Conservation (phyloP, 2,888 invertebrate species). For the Chrysomela aeneicollis region DNA sequence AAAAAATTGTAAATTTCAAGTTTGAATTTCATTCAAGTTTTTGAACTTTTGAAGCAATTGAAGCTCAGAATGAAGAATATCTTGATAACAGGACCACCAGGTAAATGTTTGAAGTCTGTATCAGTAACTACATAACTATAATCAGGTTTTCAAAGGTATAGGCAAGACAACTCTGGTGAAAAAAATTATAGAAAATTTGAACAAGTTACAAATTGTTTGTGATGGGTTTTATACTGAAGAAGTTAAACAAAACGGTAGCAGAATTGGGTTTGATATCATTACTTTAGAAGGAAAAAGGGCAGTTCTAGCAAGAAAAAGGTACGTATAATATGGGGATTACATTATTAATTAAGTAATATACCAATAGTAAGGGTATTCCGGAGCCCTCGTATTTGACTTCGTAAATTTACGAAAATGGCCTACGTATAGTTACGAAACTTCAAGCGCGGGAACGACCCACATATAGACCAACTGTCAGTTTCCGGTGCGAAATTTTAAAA, state of each 20-base stretch:
- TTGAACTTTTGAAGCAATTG: not conserved
- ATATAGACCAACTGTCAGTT: too few relatives aligned
- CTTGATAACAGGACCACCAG: conserved; percentile 42
- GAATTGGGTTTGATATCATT: conserved; percentile 73
- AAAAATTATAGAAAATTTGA: conserved; percentile 60
- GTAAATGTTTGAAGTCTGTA: conserved; percentile 22
- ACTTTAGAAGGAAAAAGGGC: conserved; percentile 62
- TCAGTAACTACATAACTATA: not conserved
- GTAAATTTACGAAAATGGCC: too few relatives aligned
- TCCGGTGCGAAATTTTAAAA: too few relatives aligned
- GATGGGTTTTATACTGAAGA: conserved; percentile 75
- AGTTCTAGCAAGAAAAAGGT: conserved; percentile 65
- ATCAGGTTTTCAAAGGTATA: conserved; percentile 60
- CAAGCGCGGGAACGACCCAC: too few relatives aligned
- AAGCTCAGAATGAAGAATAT: conserved; percentile 37
- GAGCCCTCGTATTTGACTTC: too few relatives aligned
- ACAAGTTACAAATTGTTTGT: conserved; percentile 51
- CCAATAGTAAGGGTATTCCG: too few relatives aligned
- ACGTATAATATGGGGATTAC: too few relatives aligned
- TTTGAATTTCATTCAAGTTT: too few relatives aligned
- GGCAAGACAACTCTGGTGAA: conserved; percentile 74
- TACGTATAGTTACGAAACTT: too few relatives aligned
- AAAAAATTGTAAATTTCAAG: too few relatives aligned
- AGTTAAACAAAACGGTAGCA: conserved; percentile 59
- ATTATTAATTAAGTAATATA: too few relatives aligned